These are phyloP conservation scores for Tachuris rubrigastra DNA, from an alignment of 2,113 vertebrate genomes.

Conservation along the genomic window DNA sequence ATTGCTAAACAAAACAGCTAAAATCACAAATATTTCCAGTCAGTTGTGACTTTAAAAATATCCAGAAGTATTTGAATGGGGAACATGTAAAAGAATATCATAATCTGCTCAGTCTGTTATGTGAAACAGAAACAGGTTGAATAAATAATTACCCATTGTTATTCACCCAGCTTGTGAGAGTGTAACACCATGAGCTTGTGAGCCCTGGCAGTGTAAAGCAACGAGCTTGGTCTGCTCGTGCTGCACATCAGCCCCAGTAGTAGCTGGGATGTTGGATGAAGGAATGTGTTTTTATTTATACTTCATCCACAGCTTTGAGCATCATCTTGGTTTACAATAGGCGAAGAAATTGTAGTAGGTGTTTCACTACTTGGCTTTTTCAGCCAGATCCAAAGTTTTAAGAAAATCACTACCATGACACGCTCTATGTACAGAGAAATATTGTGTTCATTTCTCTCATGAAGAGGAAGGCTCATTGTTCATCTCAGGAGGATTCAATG, in stretches of 20 bases:
- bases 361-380: conserved; percentile 4
- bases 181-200: not conserved
- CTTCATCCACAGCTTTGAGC: conserved; percentile 26
- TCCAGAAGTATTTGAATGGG: not conserved
- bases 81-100: not conserved
- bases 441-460: not conserved
- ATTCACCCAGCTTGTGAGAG: not conserved
- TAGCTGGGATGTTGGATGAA: not conserved
- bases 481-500: not conserved
- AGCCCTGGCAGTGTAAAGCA: not conserved
- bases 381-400: not conserved
- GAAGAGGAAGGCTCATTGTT: not conserved
- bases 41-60: conserved; percentile 19
- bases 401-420: accelerated
- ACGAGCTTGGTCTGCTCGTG: not conserved
- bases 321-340: conserved; percentile 12
- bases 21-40: conserved; percentile 8
- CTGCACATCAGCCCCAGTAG: not conserved
- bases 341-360: not conserved
- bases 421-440: not conserved
- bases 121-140: not conserved
- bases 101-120: not conserved
- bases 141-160: not conserved
- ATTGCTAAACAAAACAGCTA: not conserved
- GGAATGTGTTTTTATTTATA: conserved; percentile 34